Percentiles rank a stretch among this genome's conserved stretches.
phyloP scores from a whole-genome alignment of 2,797 vertebrate species.

The Kryptopterus vitreolus region DNA sequence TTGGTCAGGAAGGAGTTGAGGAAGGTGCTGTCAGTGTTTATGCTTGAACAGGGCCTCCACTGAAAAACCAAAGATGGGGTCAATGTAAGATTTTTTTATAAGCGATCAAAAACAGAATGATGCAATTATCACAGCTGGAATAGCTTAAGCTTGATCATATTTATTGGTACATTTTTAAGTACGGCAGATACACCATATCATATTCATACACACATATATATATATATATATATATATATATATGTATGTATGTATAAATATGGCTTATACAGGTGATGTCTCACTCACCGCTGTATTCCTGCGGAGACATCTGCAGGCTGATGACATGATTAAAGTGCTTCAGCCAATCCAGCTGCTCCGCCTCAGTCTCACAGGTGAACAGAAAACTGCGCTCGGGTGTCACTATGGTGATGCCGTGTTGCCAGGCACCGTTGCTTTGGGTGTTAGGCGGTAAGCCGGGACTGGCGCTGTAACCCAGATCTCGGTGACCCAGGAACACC shows the following conservation, averaged over 20 bases:
- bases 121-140: background rate
- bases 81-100: constrained; percentile 18
- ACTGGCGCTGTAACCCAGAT: constrained; percentile 75
- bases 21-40: constrained; percentile 63
- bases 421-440: constrained; percentile 80
- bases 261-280: no score
- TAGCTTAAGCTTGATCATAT: background rate
- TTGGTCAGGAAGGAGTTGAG: background rate
- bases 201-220: no score
- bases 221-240: no score
- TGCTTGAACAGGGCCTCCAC: constrained; percentile 87
- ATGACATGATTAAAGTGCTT: constrained; percentile 75
- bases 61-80: constrained; percentile 61
- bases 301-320: constrained; percentile 81
- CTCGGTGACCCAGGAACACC: constrained; percentile 82
- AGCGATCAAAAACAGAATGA: background rate
- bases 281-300: constrained; percentile 86
- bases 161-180: background rate
- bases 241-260: no score
- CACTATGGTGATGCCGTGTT: constrained; percentile 81
- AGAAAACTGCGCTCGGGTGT: constrained; percentile 86
- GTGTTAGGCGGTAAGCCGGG: constrained; percentile 74
- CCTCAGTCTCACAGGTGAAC: constrained; percentile 86
- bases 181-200: no score
- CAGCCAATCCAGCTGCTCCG: constrained; percentile 84